These are phyloP conservation scores for Bombycilla garrulus DNA, from an alignment of 2,113 vertebrate genomes.

Conservation along the genomic window DNA sequence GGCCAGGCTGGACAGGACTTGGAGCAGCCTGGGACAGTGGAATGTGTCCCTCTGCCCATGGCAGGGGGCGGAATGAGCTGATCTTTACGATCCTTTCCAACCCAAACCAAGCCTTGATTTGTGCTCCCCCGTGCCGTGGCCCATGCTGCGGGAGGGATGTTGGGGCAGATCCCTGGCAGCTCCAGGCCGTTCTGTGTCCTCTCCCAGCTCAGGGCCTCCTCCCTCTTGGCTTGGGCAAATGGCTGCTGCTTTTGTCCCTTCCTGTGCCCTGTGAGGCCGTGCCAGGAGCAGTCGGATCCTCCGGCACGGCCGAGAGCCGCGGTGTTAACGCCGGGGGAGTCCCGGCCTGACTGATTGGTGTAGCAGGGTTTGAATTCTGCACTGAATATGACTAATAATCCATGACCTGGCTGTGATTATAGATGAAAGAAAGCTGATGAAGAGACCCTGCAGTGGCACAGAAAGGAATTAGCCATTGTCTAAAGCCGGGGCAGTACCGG, in stretches of 20 bases:
- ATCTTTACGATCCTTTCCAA: not conserved
- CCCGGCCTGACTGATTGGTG: constrained; percentile 1
- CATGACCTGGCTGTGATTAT: constrained; percentile 50
- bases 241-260: not conserved
- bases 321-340: not conserved
- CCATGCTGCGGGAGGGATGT: rapidly evolving
- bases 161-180: not conserved
- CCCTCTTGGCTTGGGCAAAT: not conserved
- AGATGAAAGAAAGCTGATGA: constrained; percentile 59
- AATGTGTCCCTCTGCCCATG: not conserved
- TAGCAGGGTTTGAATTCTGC: constrained; percentile 9
- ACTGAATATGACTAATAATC: constrained; percentile 53
- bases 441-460: constrained; percentile 41
- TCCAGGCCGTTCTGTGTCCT: not conserved
- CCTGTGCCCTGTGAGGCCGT: not conserved
- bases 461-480: constrained; percentile 62
- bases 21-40: not conserved
- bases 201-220: not conserved
- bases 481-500: constrained; percentile 33
- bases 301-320: not conserved
- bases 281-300: not conserved
- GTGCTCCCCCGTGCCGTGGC: not conserved
- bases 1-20: rapidly evolving
- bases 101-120: not conserved
- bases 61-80: not conserved